Percentiles rank a stretch among this genome's conserved stretches.
These are phyloP conservation scores for Asobara japonica DNA, from an alignment of 1,140 invertebrate genomes.

Conservation along the genomic window DNA sequence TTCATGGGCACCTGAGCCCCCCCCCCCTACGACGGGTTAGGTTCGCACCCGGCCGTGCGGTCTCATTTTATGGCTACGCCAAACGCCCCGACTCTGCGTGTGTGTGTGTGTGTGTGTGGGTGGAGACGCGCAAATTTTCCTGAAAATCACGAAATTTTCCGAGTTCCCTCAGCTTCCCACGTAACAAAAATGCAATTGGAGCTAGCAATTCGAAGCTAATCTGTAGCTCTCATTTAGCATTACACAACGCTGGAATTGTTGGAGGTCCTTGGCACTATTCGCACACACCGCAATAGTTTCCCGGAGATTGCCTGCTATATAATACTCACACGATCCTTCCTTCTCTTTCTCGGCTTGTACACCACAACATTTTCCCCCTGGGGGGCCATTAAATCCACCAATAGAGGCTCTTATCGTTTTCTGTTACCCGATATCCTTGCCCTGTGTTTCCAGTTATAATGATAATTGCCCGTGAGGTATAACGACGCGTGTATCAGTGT, in stretches of 20 bases:
- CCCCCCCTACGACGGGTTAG: too few species aligned
- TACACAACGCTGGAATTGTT: constrained; percentile 34
- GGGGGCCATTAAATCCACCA: background rate
- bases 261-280: constrained; percentile 42
- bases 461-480: constrained; percentile 7
- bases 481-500: background rate
- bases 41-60: too few species aligned
- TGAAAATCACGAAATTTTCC: too few species aligned
- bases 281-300: constrained; percentile 33
- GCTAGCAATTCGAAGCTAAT: background rate
- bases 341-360: constrained; percentile 4
- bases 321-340: constrained; percentile 14
- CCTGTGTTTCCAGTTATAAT: constrained; percentile 2
- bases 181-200: too few species aligned
- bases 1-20: too few species aligned
- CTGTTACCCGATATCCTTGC: constrained; percentile 13
- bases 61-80: too few species aligned
- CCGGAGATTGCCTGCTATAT: constrained; percentile 23
- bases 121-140: too few species aligned
- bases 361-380: background rate
- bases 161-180: too few species aligned
- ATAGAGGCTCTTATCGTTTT: constrained; percentile 8
- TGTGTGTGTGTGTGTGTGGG: too few species aligned
- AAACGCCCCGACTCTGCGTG: too few species aligned
- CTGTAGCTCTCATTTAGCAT: constrained; percentile 3